These are phyloP conservation scores for Prunella fulvescens DNA, from an alignment of 2,113 vertebrate species.

Conservation along the genomic window DNA sequence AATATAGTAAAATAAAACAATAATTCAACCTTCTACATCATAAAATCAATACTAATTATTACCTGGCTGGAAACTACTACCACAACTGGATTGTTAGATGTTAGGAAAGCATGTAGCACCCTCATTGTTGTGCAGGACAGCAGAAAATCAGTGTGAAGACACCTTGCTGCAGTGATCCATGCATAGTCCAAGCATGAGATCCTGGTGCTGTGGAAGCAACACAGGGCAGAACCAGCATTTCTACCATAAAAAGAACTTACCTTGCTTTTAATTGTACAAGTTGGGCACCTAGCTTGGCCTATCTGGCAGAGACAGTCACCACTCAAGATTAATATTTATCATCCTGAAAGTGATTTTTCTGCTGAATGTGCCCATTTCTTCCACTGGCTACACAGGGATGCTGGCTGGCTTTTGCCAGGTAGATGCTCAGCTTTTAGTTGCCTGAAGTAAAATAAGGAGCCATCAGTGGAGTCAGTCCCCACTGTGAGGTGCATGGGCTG, in stretches of 20 bases:
- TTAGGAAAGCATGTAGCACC: accelerated
- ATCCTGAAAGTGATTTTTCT: neutral
- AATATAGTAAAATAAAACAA: too few species aligned
- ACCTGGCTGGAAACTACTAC: too few species aligned
- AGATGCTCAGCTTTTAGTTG: neutral
- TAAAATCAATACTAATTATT: too few species aligned
- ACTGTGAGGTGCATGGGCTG: neutral
- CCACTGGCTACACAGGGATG: neutral
- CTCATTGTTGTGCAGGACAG: neutral
- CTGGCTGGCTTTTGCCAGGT: neutral
- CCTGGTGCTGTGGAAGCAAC: neutral
- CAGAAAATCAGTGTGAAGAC: neutral
- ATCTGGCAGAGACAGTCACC: neutral
- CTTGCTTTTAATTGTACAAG: neutral
- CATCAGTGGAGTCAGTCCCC: neutral
- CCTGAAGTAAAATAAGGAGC: neutral
- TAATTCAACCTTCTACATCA: too few species aligned
- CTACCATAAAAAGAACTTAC: neutral
- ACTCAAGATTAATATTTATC: neutral
- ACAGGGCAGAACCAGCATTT: neutral
- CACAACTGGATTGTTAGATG: neutral
- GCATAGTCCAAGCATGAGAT: neutral
- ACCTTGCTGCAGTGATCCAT: neutral
- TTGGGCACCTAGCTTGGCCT: neutral
- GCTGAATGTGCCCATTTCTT: neutral